Percentiles rank a stretch among this genome's conserved stretches.
phyloP scores from a whole-genome alignment of 2,113 vertebrate species.

The Morone chrysops region DNA sequence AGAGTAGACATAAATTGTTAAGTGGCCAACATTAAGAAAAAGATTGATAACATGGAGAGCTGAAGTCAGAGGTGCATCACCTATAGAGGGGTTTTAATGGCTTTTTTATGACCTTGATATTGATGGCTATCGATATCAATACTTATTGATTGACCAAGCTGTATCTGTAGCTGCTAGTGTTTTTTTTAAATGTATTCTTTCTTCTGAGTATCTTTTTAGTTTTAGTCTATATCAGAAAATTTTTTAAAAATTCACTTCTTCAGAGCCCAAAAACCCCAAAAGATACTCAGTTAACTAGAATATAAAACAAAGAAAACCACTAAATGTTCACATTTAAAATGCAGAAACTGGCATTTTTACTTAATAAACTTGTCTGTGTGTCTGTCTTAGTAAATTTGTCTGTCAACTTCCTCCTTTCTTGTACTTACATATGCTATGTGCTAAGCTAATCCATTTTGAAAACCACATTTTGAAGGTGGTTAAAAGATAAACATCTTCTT shows the following conservation, averaged over 20 bases:
- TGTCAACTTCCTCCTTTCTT: no score
- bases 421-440: no score
- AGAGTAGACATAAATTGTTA: background rate
- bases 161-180: background rate
- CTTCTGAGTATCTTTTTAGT: no score
- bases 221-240: no score
- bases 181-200: background rate
- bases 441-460: no score
- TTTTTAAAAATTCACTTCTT: no score
- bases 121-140: background rate
- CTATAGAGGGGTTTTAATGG: background rate
- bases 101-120: background rate
- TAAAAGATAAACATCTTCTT: no score
- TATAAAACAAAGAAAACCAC: background rate
- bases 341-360: background rate
- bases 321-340: background rate
- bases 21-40: background rate
- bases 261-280: no score
- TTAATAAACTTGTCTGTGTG: no score
- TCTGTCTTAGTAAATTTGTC: no score
- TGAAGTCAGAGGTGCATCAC: background rate
- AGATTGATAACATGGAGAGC: background rate
- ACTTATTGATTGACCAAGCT: background rate
- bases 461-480: no score
- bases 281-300: background rate